Evolutionary conservation across 1,140 invertebrate genomes (phyloP).

Genomic region (Oryctes rhinoceros): DNA sequence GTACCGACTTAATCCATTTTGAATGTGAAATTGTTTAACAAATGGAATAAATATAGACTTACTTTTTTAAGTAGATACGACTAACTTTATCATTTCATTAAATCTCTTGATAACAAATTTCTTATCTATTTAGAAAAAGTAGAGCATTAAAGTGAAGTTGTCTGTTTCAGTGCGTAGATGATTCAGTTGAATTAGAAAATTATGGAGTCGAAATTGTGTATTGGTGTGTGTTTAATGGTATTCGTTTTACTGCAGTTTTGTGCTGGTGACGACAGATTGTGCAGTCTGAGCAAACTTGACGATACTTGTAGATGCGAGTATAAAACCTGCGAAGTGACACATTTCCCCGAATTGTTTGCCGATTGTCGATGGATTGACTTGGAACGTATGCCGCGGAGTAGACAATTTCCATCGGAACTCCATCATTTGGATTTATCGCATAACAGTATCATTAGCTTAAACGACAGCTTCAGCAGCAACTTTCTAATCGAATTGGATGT

Average conservation of each 20-base stretch:
- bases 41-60: not conserved
- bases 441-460: not conserved
- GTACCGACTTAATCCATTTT: not conserved
- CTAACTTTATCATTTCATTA: constrained; percentile 11
- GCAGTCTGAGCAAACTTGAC: constrained; percentile 3
- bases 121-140: not conserved
- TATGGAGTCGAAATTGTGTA: not conserved
- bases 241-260: not conserved
- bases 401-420: not conserved
- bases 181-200: not conserved
- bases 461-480: not conserved
- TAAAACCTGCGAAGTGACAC: constrained; percentile 17
- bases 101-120: not conserved
- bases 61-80: not conserved
- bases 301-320: constrained; percentile 25
- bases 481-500: not conserved
- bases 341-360: constrained; percentile 27
- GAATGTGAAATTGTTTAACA: not conserved
- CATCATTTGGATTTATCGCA: not conserved
- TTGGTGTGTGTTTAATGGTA: not conserved
- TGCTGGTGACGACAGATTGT: not conserved
- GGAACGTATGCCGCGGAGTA: not conserved
- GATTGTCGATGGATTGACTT: constrained; percentile 31
- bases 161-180: not conserved
- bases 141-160: not conserved